phyloP scores from a whole-genome alignment of 2,797 vertebrate species.

The Pyrocephalus nanus region DNA sequence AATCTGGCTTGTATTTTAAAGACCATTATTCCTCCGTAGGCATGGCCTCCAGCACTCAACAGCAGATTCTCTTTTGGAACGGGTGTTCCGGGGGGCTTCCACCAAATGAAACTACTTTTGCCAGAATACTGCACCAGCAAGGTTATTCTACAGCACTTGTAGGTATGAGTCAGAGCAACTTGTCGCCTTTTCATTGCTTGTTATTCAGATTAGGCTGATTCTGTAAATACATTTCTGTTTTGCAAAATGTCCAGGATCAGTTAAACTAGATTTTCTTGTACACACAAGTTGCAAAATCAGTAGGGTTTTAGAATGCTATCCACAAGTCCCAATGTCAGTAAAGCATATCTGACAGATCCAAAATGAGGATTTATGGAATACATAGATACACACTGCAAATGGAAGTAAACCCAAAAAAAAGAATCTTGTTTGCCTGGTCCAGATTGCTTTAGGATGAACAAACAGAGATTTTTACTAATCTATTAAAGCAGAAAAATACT shows the following conservation, averaged over 20 bases:
- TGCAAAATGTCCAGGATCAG: background rate
- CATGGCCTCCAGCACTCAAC: constrained; percentile 44
- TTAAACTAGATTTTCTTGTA: background rate
- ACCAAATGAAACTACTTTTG: constrained; percentile 87
- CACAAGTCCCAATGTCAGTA: background rate
- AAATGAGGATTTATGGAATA: background rate
- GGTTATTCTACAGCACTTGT: constrained; percentile 87
- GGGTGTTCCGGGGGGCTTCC: constrained; percentile 86
- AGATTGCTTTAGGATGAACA: background rate
- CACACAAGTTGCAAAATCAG: background rate
- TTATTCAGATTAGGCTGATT: background rate
- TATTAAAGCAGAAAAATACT: background rate
- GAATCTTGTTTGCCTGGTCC: background rate
- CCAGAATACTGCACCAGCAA: constrained; percentile 81
- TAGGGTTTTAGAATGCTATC: background rate
- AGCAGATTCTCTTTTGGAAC: constrained; percentile 30
- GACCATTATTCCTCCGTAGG: background rate
- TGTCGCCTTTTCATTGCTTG: background rate
- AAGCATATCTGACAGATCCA: background rate
- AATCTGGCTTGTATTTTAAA: background rate
- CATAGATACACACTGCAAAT: background rate
- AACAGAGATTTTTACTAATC: background rate
- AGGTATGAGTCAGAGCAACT: constrained; percentile 45
- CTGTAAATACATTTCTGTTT: background rate
- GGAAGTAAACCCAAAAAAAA: background rate